A percentile compares a stretch with the other conserved stretches of the same genome.
phyloP scores from a whole-genome alignment of 2,113 vertebrate species.

The Cyprinodon tularosa region DNA sequence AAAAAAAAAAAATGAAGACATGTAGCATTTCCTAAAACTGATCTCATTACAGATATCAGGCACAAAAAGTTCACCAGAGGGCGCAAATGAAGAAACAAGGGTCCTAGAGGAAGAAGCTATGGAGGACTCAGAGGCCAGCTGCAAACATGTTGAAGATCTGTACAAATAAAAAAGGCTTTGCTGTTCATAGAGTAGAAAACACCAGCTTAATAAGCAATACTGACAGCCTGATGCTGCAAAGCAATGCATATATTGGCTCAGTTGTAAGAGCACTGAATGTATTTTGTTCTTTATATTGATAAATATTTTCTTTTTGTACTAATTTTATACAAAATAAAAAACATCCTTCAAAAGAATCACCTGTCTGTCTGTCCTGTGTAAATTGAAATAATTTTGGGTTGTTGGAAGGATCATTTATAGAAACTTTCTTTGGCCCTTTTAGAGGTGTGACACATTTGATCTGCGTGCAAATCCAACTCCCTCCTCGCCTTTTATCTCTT shows the following conservation, averaged over 20 bases:
- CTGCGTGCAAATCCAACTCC: neutral
- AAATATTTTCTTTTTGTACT: neutral
- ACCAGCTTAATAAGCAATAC: neutral
- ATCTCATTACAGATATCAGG: slow-evolving; percentile 49
- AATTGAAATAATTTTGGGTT: neutral
- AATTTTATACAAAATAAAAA: neutral
- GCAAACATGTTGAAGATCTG: neutral
- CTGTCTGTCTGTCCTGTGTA: neutral
- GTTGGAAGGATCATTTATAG: neutral
- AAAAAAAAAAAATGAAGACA: neutral
- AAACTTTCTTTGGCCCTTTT: neutral
- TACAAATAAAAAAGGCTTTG: neutral
- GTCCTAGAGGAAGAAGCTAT: neutral
- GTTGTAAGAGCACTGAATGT: slow-evolving; percentile 24
- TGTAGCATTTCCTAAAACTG: neutral
- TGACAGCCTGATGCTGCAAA: neutral
- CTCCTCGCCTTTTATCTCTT: slow-evolving; percentile 4
- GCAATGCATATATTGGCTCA: slow-evolving; percentile 2
- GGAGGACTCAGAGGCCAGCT: neutral
- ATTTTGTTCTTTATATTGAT: slow-evolving; percentile 3
- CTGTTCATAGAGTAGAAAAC: neutral
- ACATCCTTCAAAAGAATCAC: neutral
- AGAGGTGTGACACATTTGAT: neutral
- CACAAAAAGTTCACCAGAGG: slow-evolving; percentile 42
- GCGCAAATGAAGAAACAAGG: neutral